These are phyloP conservation scores for Zaprionus africanus DNA, from an alignment of 1,140 invertebrate genomes.

Conservation along the genomic window DNA sequence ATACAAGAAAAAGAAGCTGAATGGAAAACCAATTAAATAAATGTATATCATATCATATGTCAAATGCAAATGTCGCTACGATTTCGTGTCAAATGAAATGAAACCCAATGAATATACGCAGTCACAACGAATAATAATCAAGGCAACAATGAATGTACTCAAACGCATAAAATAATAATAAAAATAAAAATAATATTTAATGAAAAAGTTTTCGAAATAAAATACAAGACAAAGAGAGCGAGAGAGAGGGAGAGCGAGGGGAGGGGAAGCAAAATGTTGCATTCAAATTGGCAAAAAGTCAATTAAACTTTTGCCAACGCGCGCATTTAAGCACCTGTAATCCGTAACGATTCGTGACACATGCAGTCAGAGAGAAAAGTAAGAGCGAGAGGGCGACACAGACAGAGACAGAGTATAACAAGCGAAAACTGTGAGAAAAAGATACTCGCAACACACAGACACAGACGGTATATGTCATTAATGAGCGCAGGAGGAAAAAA, in stretches of 20 bases:
- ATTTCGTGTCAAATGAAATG: conserved; percentile 57
- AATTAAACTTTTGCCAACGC: conserved; percentile 56
- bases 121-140: conserved; percentile 49
- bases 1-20: conserved; percentile 14
- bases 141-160: conserved; percentile 15
- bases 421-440: not conserved
- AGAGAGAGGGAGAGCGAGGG: not conserved
- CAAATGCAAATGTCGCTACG: conserved; percentile 35
- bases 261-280: conserved; percentile 25
- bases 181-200: conserved; percentile 4
- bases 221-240: not conserved
- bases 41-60: conserved; percentile 55
- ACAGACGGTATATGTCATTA: conserved; percentile 31
- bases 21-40: conserved; percentile 61
- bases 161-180: conserved; percentile 1
- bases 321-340: conserved; percentile 74
- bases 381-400: not conserved
- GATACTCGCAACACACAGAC: not conserved
- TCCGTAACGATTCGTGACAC: conserved; percentile 39
- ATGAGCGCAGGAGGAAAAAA: conserved; percentile 16
- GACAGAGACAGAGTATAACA: not conserved
- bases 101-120: conserved; percentile 64
- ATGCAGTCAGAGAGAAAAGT: not conserved
- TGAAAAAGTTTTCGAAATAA: not conserved
- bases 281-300: conserved; percentile 65